Conservation (phyloP, 2,113 vertebrate genomes). For the Spheniscus mendiculus region DNA sequence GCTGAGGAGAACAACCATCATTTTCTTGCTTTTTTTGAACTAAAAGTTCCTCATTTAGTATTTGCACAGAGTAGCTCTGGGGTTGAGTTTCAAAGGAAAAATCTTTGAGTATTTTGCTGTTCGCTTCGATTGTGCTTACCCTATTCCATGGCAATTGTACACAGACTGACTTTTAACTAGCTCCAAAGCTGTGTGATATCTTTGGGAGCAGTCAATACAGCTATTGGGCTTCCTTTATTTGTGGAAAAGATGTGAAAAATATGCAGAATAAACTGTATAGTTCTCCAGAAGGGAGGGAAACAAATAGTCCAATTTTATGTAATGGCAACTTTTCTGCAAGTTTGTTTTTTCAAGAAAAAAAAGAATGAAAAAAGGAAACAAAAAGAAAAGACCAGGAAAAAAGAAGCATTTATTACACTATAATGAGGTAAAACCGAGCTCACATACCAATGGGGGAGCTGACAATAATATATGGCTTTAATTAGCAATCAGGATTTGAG, state of each 20-base stretch:
- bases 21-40: neutral
- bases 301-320: neutral
- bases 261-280: neutral
- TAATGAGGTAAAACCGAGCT: constrained; percentile 47
- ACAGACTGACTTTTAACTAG: constrained; percentile 31
- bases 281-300: neutral
- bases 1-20: neutral
- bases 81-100: constrained; percentile 36
- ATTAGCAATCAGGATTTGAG: constrained; percentile 69
- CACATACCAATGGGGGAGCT: constrained; percentile 45
- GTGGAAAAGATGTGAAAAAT: neutral
- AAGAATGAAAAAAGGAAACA: neutral
- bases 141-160: neutral
- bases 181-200: neutral
- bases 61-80: neutral
- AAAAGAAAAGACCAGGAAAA: neutral
- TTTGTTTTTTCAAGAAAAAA: constrained; percentile 7
- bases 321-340: neutral
- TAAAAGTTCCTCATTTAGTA: neutral
- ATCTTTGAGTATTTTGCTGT: neutral
- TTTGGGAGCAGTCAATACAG: neutral
- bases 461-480: constrained; percentile 66
- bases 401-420: constrained; percentile 46
- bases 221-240: neutral
- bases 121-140: neutral